Conservation (phyloP, 2,113 vertebrate species). For the Gobio gobio region DNA sequence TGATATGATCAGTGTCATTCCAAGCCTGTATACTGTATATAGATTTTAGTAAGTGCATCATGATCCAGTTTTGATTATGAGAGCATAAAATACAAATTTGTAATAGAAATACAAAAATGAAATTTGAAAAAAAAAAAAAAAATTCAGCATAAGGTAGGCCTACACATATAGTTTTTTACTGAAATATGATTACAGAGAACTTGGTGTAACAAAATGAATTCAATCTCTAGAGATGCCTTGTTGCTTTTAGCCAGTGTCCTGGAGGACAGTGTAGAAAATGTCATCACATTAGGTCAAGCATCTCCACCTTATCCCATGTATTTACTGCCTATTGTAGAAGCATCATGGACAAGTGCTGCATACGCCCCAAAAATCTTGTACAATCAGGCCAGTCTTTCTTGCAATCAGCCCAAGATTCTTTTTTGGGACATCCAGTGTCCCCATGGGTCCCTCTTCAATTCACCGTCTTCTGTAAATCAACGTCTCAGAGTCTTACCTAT, state of each 20-base stretch:
- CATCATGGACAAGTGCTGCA: slow-evolving; percentile 65
- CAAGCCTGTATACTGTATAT: neutral
- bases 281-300: slow-evolving; percentile 67
- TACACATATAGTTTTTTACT: neutral
- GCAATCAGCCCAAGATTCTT: slow-evolving; percentile 77
- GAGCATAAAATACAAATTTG: neutral
- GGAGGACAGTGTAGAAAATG: slow-evolving; percentile 71
- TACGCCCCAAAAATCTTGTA: slow-evolving; percentile 45
- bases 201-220: neutral
- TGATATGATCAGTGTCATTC: neutral
- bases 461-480: slow-evolving; percentile 68
- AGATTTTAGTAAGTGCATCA: neutral
- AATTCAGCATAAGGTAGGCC: neutral
- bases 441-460: slow-evolving; percentile 54
- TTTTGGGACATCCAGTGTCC: slow-evolving; percentile 69
- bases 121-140: neutral
- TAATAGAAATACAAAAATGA: neutral
- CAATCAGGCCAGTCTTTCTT: slow-evolving; percentile 73
- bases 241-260: slow-evolving; percentile 62
- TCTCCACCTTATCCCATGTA: slow-evolving; percentile 65
- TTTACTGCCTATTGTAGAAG: slow-evolving; percentile 74
- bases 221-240: neutral
- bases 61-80: neutral
- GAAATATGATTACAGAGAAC: neutral
- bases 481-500: slow-evolving; percentile 59